A percentile compares a stretch with the other conserved stretches of the same genome.
Conservation (phyloP, 2,888 invertebrate species). For the Zygogramma bicolorata region DNA sequence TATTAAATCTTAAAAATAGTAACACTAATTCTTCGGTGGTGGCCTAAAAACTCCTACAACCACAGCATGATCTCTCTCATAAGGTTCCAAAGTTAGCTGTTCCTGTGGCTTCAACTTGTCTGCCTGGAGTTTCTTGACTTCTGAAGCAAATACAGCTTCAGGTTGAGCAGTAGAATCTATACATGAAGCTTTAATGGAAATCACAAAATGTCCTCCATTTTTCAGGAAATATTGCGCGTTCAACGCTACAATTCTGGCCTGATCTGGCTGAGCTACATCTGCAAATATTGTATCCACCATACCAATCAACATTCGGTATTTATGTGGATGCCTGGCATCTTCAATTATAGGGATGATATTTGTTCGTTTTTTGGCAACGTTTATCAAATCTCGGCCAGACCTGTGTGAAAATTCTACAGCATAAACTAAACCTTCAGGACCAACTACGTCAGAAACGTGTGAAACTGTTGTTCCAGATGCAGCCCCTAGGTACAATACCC, state of each 20-base stretch:
- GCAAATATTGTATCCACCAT: slow-evolving; percentile 99
- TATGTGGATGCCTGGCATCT: slow-evolving; percentile 98
- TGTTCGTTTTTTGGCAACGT: slow-evolving; percentile 98
- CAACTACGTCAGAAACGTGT: slow-evolving; percentile 98
- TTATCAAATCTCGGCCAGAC: slow-evolving; percentile 95
- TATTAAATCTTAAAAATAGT: too few species aligned
- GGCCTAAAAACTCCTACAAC: slow-evolving; percentile 95
- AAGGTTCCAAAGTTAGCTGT: slow-evolving; percentile 97
- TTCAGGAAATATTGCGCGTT: slow-evolving; percentile 97
- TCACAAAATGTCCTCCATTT: slow-evolving; percentile 97
- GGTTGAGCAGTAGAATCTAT: slow-evolving; percentile 96
- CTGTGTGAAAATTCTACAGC: slow-evolving; percentile 99
- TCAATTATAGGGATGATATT: slow-evolving; percentile 99
- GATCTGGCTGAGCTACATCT: slow-evolving; percentile 99
- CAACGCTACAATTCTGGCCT: slow-evolving; percentile 95
- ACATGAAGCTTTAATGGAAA: slow-evolving; percentile 99
- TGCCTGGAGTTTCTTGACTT: slow-evolving; percentile 94
- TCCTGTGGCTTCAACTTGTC: slow-evolving; percentile 98
- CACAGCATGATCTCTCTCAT: slow-evolving; percentile 98
- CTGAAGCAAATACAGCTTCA: slow-evolving; percentile 97
- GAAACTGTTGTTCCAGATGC: slow-evolving; percentile 99
- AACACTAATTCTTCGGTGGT: too few species aligned
- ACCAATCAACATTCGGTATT: slow-evolving; percentile 99
- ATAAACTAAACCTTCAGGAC: slow-evolving; percentile 97
- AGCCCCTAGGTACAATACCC: slow-evolving; percentile 96